phyloP scores from a whole-genome alignment of 2,797 vertebrate genomes.

The Champsocephalus esox region DNA sequence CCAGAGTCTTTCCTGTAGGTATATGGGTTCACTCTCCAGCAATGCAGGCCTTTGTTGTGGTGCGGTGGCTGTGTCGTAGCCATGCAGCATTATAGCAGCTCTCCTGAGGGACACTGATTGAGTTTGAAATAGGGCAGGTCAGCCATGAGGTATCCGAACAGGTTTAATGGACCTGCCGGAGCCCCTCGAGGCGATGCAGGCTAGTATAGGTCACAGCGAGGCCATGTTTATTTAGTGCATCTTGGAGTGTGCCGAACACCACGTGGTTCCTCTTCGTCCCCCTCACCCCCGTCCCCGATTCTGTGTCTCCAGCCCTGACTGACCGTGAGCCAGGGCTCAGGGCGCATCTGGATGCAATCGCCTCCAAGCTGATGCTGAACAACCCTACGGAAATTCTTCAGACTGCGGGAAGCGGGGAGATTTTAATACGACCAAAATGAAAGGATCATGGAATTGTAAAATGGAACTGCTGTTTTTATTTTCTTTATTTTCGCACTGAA shows the following conservation, averaged over 20 bases:
- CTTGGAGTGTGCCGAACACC: conserved; percentile 78
- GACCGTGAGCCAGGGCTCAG: conserved; percentile 63
- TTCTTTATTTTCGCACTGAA: conserved; percentile 37
- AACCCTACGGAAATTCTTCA: conserved; percentile 52
- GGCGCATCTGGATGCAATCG: conserved; percentile 81
- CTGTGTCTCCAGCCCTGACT: conserved; percentile 49
- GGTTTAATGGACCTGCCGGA: conserved; percentile 78
- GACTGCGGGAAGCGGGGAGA: conserved; percentile 34
- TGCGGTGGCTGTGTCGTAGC: conserved; percentile 32
- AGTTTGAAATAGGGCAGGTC: conserved; percentile 82
- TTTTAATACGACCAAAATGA: conserved; percentile 63
- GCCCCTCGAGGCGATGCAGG: conserved; percentile 52
- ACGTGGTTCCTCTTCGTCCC: conserved; percentile 47
- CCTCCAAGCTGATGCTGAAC: conserved; percentile 54
- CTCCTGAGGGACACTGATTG: conserved; percentile 77
- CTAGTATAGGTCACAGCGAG: conserved; percentile 68
- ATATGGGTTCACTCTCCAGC: conserved; percentile 50
- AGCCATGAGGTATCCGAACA: conserved; percentile 72
- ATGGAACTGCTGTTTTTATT: conserved; percentile 53
- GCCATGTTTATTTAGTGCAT: conserved; percentile 81
- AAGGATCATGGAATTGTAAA: conserved; percentile 64
- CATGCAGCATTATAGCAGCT: conserved; percentile 41
- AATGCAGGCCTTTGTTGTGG: conserved; percentile 54
- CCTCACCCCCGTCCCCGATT: conserved; percentile 33
- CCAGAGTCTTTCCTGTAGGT: conserved; percentile 60